Base-by-base conservation (phyloP, 1,140 invertebrate species). In the Ditylenchus dipsaci region DNA sequence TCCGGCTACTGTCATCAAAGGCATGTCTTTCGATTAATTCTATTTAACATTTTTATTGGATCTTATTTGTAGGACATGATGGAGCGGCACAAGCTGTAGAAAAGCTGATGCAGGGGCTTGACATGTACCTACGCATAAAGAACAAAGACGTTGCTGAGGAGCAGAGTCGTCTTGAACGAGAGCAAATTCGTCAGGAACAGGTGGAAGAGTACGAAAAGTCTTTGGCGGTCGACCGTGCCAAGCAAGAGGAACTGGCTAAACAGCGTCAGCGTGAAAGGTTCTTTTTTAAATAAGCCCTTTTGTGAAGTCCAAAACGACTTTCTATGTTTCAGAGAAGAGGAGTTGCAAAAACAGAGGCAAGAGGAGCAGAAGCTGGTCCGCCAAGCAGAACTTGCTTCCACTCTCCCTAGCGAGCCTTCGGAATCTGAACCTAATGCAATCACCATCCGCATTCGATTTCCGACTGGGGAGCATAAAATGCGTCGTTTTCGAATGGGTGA, bases 141-240 rank as follows among this genome's bases (percentile, higher is more conserved):
- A 60, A 74, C 57, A 47, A 61, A 23, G 62, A 65, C n/a, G 21
- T 23, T 13, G 59, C 47, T 26, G 68, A 77, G 42, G 71, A 76
- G 58, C 71, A 61, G 56, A 58, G 59, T 26, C 60, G 75, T 15
- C n/a, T 69, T 26, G 75, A 76, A 42, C 66, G 75, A 9, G 75
- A 76, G 58, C 30, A 71, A 47, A 62, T 76, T 47, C 71, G 75
- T 19, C 75, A 67, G 9, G 70, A 76, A 38, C 75, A 76, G 38
- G 65, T 65, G n/a, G 62, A 59, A 1, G 75, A 77, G 43, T 76
- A 76, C 42, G 65, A 76, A 58, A 63, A 71, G 21, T 64, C 73
- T 17, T 47, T 65, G 59, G 75, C 74, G 5, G 26, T 63, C 15
- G 75, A 76, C 57, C 29, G 53, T 9, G 75, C 75, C 33, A 60